Conservation (phyloP, 2,797 vertebrate species). For the Poeciliopsis gracilis region DNA sequence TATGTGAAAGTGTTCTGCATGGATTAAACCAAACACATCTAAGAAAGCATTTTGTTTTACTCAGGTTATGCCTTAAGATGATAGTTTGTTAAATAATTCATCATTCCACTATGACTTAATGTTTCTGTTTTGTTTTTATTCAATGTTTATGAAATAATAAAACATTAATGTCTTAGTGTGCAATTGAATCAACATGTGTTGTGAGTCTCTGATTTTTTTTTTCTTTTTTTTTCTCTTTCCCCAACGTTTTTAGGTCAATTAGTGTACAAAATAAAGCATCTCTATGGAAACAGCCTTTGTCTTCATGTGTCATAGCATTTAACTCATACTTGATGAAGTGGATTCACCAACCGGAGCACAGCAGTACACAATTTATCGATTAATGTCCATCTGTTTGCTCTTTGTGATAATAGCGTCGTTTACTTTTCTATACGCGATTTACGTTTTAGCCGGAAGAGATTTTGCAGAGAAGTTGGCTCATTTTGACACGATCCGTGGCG, state of each 20-base stretch:
- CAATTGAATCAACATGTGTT: neutral
- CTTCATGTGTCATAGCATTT: neutral
- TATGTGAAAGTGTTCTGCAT: neutral
- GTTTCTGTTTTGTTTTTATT: neutral
- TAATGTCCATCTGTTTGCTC: neutral
- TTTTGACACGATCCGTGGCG: neutral
- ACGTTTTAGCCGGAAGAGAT: neutral
- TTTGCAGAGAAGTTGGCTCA: neutral
- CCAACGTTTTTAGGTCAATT: neutral
- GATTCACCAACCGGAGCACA: neutral
- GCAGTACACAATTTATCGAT: neutral
- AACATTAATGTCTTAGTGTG: neutral
- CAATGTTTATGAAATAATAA: neutral
- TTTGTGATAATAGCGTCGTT: neutral
- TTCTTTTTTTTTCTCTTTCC: neutral
- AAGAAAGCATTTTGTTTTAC: neutral
- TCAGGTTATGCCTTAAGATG: neutral
- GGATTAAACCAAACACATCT: neutral
- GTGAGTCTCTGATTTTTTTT: neutral
- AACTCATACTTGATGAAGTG: neutral
- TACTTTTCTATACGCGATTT: neutral
- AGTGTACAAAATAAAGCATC: conserved; percentile 5
- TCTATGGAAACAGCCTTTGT: neutral
- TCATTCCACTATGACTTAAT: neutral
- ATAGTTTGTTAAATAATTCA: neutral